Percentiles rank a stretch among this genome's conserved stretches.
These are phyloP conservation scores for Tinea pellionella DNA, from an alignment of 2,888 invertebrate species.

Conservation along the genomic window DNA sequence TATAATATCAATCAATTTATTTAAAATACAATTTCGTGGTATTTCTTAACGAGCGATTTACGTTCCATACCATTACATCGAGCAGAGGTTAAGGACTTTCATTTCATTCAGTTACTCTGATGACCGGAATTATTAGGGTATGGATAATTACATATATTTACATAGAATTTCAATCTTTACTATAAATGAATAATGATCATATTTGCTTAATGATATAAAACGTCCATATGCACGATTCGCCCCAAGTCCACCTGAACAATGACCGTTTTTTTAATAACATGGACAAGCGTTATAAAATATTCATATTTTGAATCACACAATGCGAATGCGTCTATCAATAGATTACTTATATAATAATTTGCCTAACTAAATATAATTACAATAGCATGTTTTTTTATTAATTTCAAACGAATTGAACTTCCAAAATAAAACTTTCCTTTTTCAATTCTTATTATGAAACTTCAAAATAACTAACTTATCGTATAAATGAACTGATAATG, in stretches of 20 bases:
- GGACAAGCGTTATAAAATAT: slow-evolving; percentile 52
- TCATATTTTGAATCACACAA: slow-evolving; percentile 38
- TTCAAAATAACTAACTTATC: not conserved
- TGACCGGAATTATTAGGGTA: slow-evolving; percentile 30
- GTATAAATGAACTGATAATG: no score
- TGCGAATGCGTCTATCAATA: slow-evolving; percentile 38
- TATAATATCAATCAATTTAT: not conserved
- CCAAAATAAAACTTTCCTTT: no score
- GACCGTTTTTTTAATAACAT: slow-evolving; percentile 35
- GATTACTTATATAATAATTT: slow-evolving; percentile 26
- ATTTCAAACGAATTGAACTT: no score
- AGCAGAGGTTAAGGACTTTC: slow-evolving; percentile 25
- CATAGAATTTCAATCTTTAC: not conserved
- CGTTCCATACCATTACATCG: slow-evolving; percentile 20
- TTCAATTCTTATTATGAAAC: not conserved
- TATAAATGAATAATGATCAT: not conserved
- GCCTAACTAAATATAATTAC: slow-evolving; percentile 8
- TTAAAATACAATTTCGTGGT: not conserved
- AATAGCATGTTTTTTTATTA: not conserved
- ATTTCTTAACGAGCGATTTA: slow-evolving; percentile 29
- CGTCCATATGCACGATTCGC: slow-evolving; percentile 20
- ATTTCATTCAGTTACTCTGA: slow-evolving; percentile 21
- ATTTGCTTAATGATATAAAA: not conserved
- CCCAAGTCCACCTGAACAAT: slow-evolving; percentile 36
- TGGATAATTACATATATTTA: not conserved